phyloP scores from a whole-genome alignment of 2,888 invertebrate genomes.

The Athalia rosae region DNA sequence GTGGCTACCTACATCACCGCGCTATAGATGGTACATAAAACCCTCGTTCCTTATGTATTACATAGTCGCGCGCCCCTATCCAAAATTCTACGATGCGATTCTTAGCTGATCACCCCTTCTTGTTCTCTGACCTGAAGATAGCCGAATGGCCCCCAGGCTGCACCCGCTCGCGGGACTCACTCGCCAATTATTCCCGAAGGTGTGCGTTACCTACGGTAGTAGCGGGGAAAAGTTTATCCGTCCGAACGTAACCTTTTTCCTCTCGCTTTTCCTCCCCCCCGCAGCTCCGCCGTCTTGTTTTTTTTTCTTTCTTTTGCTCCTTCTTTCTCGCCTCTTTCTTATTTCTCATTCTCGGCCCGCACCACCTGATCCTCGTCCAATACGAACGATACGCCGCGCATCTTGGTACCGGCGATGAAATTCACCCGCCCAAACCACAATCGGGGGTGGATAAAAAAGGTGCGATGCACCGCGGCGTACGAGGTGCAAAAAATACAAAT shows the following conservation, averaged over 20 bases:
- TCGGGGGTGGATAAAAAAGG: too few species aligned
- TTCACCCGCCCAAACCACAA: too few species aligned
- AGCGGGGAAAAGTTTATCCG: constrained; percentile 17
- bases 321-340: too few species aligned
- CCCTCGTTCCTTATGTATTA: not conserved
- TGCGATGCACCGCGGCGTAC: too few species aligned
- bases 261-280: not conserved
- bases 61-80: constrained; percentile 18
- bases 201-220: constrained; percentile 7
- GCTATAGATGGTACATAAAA: not conserved
- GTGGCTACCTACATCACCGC: not conserved
- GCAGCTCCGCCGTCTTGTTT: not conserved
- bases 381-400: too few species aligned
- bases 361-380: too few species aligned
- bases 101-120: constrained; percentile 14
- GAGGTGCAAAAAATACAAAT: too few species aligned
- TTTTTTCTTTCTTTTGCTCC: not conserved
- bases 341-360: too few species aligned
- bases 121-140: constrained; percentile 19
- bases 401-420: too few species aligned
- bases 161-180: constrained; percentile 17
- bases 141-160: constrained; percentile 33
- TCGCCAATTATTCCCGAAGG: constrained; percentile 42
- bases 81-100: constrained; percentile 3
- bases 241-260: not conserved